Percentiles rank a stretch among this genome's conserved stretches.
Evolutionary conservation across 1,140 invertebrate genomes (phyloP).

Genomic region (Lordiphosa mommai): DNA sequence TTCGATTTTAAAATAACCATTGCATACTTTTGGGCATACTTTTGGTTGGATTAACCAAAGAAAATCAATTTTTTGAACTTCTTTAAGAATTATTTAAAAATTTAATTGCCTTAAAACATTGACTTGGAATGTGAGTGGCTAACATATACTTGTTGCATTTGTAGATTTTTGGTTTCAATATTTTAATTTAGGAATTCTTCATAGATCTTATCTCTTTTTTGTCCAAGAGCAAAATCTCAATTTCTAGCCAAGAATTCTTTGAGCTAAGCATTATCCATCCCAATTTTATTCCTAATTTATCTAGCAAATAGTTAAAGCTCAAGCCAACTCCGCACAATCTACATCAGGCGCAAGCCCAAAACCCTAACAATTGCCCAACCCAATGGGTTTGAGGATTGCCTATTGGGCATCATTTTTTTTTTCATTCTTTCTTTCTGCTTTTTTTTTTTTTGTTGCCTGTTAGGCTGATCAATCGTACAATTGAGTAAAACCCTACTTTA

Average conservation of each 20-base stretch:
- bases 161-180: too few species aligned
- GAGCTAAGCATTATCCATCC: constrained; percentile 12
- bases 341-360: constrained; percentile 18
- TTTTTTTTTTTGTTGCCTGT: constrained; percentile 30
- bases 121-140: too few species aligned
- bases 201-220: too few species aligned
- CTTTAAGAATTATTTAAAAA: too few species aligned
- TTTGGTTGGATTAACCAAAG: too few species aligned
- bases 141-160: too few species aligned
- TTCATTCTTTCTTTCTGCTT: constrained; percentile 13
- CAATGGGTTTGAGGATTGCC: constrained; percentile 6
- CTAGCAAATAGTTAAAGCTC: constrained; percentile 45
- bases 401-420: constrained; percentile 29
- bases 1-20: too few species aligned
- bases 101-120: too few species aligned
- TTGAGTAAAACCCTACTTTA: constrained; percentile 76
- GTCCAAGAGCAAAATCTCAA: too few species aligned
- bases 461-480: constrained; percentile 75
- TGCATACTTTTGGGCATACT: too few species aligned
- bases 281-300: constrained; percentile 23
- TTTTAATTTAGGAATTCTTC: too few species aligned
- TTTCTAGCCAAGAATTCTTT: background rate
- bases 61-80: too few species aligned
- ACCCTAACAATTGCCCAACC: constrained; percentile 27
- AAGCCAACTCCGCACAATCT: constrained; percentile 19